phyloP scores from a whole-genome alignment of 2,888 invertebrate species.

The Nemoura dubitans region DNA sequence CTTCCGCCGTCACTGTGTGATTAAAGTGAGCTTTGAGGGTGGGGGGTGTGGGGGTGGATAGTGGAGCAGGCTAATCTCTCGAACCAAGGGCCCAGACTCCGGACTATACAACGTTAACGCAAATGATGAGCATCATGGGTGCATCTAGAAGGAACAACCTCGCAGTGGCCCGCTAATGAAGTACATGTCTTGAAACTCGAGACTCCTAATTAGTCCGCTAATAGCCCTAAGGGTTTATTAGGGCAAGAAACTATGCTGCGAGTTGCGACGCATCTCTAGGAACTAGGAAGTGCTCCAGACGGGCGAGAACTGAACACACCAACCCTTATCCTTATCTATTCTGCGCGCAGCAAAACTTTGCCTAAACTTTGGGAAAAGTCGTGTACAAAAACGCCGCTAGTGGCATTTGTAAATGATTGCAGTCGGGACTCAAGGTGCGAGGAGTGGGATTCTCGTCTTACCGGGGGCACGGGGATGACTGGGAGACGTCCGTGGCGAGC shows the following conservation, averaged over 20 bases:
- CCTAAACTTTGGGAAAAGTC: neutral
- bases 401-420: conserved; percentile 12
- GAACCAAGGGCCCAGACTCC: neutral
- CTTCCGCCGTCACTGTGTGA: neutral
- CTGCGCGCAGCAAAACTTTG: neutral
- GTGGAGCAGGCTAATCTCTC: conserved; percentile 29
- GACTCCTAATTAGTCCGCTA: conserved; percentile 31
- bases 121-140: conserved; percentile 2
- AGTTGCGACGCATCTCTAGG: neutral
- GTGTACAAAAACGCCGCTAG: neutral
- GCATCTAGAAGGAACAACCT: neutral
- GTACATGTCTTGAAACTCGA: conserved; percentile 33
- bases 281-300: neutral
- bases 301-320: neutral
- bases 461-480: neutral
- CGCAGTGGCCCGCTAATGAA: conserved; percentile 26
- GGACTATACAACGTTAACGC: neutral
- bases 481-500: neutral
- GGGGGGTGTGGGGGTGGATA: neutral
- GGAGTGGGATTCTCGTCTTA: neutral
- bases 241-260: conserved; percentile 15
- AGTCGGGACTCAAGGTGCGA: neutral
- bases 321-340: neutral
- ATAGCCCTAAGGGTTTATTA: conserved; percentile 33
- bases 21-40: conserved; percentile 27